Percentiles rank a stretch among this genome's conserved stretches.
Conservation (phyloP, 2,113 vertebrate genomes). For the Ammospiza caudacuta region DNA sequence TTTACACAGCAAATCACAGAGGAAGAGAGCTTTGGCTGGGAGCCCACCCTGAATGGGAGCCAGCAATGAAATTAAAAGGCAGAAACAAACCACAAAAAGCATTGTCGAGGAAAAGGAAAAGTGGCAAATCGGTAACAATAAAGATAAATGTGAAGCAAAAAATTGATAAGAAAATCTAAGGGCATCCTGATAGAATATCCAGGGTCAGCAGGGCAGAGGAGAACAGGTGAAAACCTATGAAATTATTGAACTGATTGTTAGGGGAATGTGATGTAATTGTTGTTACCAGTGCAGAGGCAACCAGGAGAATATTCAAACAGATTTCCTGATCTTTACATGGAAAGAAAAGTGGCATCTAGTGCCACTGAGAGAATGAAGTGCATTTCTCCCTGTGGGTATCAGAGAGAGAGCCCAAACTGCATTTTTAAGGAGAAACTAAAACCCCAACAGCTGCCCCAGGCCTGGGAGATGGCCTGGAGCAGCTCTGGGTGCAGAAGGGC, state of each 20-base stretch:
- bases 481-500: not conserved
- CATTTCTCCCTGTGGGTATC: not conserved
- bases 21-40: not conserved
- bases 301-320: not conserved
- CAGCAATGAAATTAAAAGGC: constrained; percentile 28
- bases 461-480: not conserved
- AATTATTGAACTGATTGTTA: not conserved
- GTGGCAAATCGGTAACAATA: not conserved
- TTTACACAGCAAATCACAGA: not conserved
- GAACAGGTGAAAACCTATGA: not conserved
- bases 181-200: not conserved
- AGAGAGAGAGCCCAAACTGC: not conserved
- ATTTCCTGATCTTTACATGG: not conserved
- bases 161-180: not conserved
- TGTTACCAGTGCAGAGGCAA: not conserved
- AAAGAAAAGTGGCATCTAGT: no score
- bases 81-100: constrained; percentile 11
- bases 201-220: not conserved
- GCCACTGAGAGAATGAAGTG: not conserved
- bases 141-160: not conserved
- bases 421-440: not conserved
- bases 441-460: fast-evolving
- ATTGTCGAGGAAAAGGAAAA: not conserved
- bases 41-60: not conserved
- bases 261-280: not conserved